phyloP scores from a whole-genome alignment of 2,797 vertebrate genomes.

The Scleropages formosus region DNA sequence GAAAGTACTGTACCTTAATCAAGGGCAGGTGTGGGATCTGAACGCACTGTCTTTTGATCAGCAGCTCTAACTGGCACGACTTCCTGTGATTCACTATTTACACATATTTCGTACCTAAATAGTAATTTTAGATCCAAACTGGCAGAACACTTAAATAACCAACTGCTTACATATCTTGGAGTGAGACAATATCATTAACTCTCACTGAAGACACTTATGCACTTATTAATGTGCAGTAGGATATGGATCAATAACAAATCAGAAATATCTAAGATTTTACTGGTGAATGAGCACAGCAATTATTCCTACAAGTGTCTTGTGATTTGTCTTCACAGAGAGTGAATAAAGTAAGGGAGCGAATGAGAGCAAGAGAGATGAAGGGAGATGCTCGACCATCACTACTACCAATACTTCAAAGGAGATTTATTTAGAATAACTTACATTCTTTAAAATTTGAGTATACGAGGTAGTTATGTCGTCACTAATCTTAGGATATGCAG shows the following conservation, averaged over 20 bases:
- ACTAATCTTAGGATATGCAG: constrained; percentile 35
- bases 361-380: background rate
- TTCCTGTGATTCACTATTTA: too few relatives aligned
- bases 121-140: too few relatives aligned
- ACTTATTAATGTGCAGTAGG: too few relatives aligned
- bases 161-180: too few relatives aligned
- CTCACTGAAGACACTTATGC: too few relatives aligned
- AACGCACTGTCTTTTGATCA: too few relatives aligned
- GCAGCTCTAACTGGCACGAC: too few relatives aligned
- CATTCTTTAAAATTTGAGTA: constrained; percentile 35
- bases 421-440: constrained; percentile 35
- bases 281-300: background rate
- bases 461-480: constrained; percentile 31
- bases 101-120: too few relatives aligned
- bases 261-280: background rate
- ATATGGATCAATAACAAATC: too few relatives aligned
- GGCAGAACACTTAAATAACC: too few relatives aligned
- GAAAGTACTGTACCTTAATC: too few relatives aligned
- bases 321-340: background rate
- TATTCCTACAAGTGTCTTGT: constrained; percentile 8
- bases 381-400: constrained; percentile 11
- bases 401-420: constrained; percentile 35
- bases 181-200: constrained; percentile 15
- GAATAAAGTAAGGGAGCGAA: background rate
- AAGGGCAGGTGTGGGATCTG: too few relatives aligned